Evolutionary conservation across 2,888 invertebrate species (phyloP).

Genomic region (Lasius fuliginosus): DNA sequence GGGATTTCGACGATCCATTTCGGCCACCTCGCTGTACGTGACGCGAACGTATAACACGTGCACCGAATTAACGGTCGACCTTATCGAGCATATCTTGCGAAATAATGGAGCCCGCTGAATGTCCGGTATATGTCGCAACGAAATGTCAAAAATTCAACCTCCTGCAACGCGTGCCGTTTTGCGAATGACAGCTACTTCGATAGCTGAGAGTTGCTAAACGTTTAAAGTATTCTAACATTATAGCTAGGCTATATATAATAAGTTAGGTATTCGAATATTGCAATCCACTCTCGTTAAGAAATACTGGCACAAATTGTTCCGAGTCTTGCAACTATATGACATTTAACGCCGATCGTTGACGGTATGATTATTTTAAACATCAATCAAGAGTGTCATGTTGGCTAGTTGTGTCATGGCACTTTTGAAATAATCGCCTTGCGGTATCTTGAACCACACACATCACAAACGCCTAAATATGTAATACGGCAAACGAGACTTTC

Average conservation of each 20-base stretch:
- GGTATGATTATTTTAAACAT: constrained; percentile 8
- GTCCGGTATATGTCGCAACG: constrained; percentile 9
- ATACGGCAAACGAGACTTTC: constrained; percentile 77
- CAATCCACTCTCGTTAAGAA: not conserved
- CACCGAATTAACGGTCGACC: constrained; percentile 58
- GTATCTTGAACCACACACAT: not conserved
- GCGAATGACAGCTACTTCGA: not conserved
- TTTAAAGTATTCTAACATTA: not conserved
- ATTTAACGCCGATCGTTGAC: not conserved
- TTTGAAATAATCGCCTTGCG: not conserved
- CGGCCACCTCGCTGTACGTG: constrained; percentile 27
- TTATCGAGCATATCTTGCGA: constrained; percentile 49
- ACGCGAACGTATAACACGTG: constrained; percentile 55
- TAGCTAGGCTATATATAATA: not conserved
- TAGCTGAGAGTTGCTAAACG: not conserved
- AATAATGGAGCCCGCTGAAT: constrained; percentile 28
- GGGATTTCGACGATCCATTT: constrained; percentile 64
- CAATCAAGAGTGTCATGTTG: not conserved
- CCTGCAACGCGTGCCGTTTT: not conserved
- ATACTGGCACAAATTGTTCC: not conserved
- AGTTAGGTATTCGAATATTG: not conserved
- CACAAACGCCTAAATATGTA: constrained; percentile 46
- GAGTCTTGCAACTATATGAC: not conserved
- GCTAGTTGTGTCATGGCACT: constrained; percentile 5
- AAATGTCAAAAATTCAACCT: not conserved